These are phyloP conservation scores for Homalodisca vitripennis DNA, from an alignment of 1,140 invertebrate species.

Conservation along the genomic window DNA sequence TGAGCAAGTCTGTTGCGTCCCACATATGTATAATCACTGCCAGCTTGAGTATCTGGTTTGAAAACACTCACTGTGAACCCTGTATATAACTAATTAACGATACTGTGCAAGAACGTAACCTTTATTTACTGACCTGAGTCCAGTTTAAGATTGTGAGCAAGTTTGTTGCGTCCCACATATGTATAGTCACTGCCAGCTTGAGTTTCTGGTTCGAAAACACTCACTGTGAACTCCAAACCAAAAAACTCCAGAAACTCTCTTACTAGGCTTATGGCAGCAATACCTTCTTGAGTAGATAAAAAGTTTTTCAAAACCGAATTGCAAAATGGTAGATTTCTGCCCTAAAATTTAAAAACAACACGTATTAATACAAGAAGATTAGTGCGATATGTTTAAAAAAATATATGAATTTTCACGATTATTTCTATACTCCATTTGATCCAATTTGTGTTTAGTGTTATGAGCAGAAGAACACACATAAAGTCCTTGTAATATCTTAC, in stretches of 20 bases:
- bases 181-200: conserved; percentile 57
- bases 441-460: too few relatives aligned
- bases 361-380: too few relatives aligned
- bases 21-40: conserved; percentile 54
- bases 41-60: conserved; percentile 64
- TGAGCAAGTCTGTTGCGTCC: conserved; percentile 55
- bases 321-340: conserved; percentile 46
- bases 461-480: too few relatives aligned
- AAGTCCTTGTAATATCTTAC: too few relatives aligned
- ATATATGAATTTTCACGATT: too few relatives aligned
- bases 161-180: conserved; percentile 55
- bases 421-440: too few relatives aligned
- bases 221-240: conserved; percentile 64
- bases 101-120: too few relatives aligned
- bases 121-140: conserved; percentile 41
- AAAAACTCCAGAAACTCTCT: conserved; percentile 72
- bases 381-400: too few relatives aligned
- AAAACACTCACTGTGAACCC: too few relatives aligned
- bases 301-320: conserved; percentile 64
- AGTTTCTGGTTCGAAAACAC: conserved; percentile 69
- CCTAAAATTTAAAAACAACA: conserved; percentile 28
- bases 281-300: conserved; percentile 60
- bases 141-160: conserved; percentile 56
- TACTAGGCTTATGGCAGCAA: conserved; percentile 61
- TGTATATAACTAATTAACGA: too few relatives aligned